Evolutionary conservation across 2,113 vertebrate species (phyloP), one percentile per base, ranked within the genome.

Genomic region (Mormyrus lacerda): DNA sequence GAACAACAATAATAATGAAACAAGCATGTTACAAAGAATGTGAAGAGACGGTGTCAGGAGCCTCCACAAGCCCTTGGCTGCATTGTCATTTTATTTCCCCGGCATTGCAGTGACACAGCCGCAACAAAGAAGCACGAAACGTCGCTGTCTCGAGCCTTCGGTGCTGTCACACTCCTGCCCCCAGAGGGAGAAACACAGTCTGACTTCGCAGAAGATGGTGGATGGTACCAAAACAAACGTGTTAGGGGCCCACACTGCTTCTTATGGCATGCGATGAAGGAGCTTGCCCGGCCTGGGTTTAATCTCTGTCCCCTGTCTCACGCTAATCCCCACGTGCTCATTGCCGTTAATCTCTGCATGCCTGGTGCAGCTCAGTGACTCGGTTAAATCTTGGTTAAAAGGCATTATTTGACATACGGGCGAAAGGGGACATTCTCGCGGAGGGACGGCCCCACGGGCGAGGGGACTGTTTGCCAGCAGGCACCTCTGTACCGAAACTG

Each of bases 391-490:
- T 42, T 6, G 31, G 6, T 51, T 35, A 31, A 13, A 48, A 79
- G 88, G 44, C 48, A 50, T 89, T 31, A 58, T 21, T 89, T 83
- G 35, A 82, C 13, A 19, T 53, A 73, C 19, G 44, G 42, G 88
- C 1, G 21, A 24, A 24, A 50, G 5, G 88, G 85, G 58, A 61
- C 44, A 73, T 87, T 89, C 89, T 69, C 50, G 21, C 4, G 31
- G 17, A 89, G 89, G 89, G 89, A 53, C 61, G 42, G 89, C 79
- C 89, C 89, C 89, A n/a, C 19, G 11, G 21, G 15, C 15, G 13
- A 4, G 19, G 85, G 89, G 89, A 87, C 89, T 87, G 4, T 87
- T 89, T 69, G 58, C 19, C 61, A n/a, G 45, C 31, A 11, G n/a
- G 58, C 24, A 17, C 27, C 47, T 27, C 51, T 24, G 85, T 35